Evolutionary conservation across 2,888 invertebrate genomes (phyloP).

Genomic region (Bruchidius siliquastri): DNA sequence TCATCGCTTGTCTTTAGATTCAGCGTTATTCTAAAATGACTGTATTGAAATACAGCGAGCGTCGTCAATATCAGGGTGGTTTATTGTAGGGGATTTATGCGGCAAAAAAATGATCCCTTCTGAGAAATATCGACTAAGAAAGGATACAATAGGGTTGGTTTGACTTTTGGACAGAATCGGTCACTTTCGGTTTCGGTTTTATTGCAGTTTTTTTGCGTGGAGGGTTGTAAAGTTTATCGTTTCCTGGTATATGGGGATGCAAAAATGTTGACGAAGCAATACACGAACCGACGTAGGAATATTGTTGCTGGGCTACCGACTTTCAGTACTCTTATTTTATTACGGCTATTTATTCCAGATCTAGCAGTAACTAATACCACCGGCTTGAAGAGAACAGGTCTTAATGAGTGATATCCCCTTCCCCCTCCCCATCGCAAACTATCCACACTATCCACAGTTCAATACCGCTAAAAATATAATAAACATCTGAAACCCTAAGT

Average conservation of each 20-base stretch:
- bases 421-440: no score
- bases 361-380: no score
- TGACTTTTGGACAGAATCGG: neutral
- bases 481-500: neutral
- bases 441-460: no score
- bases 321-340: neutral
- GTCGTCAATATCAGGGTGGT: neutral
- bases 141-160: neutral
- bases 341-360: neutral
- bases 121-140: neutral
- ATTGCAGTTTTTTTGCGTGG: neutral
- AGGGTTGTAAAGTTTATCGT: neutral
- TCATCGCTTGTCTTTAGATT: neutral
- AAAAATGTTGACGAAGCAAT: neutral
- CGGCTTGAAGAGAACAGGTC: no score
- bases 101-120: neutral
- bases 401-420: no score
- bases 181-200: conserved; percentile 2
- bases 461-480: neutral
- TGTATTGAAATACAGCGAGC: neutral
- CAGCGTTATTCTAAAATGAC: neutral
- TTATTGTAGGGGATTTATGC: neutral
- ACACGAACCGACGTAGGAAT: neutral
- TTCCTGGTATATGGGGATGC: conserved; percentile 1
- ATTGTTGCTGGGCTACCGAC: neutral